phyloP scores from a whole-genome alignment of 2,888 invertebrate species.

The Drosophila siamana region DNA sequence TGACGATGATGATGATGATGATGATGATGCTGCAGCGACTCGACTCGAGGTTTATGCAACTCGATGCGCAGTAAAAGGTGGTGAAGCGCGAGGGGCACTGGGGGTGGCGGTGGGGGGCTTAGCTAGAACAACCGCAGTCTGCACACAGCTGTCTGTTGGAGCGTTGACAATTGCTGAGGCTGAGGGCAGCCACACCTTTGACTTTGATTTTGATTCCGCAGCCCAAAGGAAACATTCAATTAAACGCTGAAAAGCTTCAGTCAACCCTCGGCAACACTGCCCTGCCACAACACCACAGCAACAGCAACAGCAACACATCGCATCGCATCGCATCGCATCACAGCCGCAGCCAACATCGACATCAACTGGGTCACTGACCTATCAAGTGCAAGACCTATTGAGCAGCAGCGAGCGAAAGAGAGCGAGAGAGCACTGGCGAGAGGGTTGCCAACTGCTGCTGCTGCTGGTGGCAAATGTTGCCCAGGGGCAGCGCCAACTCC shows the following conservation, averaged over 20 bases:
- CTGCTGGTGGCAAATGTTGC: slow-evolving; percentile 57
- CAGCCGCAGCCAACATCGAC: slow-evolving; percentile 38
- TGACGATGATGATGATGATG: slow-evolving; percentile 35
- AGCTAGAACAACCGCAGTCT: slow-evolving; percentile 58
- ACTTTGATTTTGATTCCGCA: slow-evolving; percentile 39
- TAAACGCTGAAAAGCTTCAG: slow-evolving; percentile 32
- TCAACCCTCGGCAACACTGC: slow-evolving; percentile 62
- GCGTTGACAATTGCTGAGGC: slow-evolving; percentile 42
- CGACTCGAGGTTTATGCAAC: slow-evolving; percentile 48
- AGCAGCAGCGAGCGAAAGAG: slow-evolving; percentile 39
- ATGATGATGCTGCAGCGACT: slow-evolving; percentile 37
- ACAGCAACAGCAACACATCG: slow-evolving; percentile 19
- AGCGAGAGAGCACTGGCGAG: slow-evolving; percentile 39
- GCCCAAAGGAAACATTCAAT: slow-evolving; percentile 47
- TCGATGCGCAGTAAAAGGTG: slow-evolving; percentile 35
- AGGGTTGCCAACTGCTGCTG: slow-evolving; percentile 29
- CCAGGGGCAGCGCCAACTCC: slow-evolving; percentile 33
- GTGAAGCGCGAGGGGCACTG: no score
- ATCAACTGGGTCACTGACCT: slow-evolving; percentile 84
- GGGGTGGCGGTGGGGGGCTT: not conserved
- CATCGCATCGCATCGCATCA: slow-evolving; percentile 31
- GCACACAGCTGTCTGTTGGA: slow-evolving; percentile 47
- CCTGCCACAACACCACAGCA: slow-evolving; percentile 60
- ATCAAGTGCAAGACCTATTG: slow-evolving; percentile 84
- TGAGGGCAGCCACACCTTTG: slow-evolving; percentile 36